Base-by-base conservation (phyloP, 2,113 vertebrate genomes). In the Zingel zingel region DNA sequence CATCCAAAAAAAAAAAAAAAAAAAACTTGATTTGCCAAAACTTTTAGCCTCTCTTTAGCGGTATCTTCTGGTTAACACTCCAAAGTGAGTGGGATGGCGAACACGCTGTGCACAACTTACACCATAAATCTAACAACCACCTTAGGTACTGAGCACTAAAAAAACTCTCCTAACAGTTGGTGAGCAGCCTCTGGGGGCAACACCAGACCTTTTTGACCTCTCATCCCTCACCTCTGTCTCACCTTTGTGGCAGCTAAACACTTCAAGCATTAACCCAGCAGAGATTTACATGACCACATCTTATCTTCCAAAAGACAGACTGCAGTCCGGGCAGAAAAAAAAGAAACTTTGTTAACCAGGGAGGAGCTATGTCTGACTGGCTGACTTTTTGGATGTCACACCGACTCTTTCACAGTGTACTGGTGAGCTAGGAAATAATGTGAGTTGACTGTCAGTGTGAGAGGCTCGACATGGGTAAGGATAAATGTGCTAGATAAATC, bases 261-360 rank as follows among this genome's bases (percentile, higher is more conserved):
- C 33, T n/a, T 8, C 50, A 19, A 12, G 54, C 71, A 63, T 70
- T 47, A 79, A 76, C 79, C 72, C 51, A 53, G 3, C 72, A 43
- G 64, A 70, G 30, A 47, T 71, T 48, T 69, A 79, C 63, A 79
- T 53, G 82, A 86, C 89, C 63, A 59, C 36, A 18, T 74, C 66
- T 70, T 78, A 84, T 90, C 80, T 87, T 74, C 45, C 70, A 72
- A 84, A 86, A 76, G 51, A 74, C 70, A 79, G 77, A 74, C 85
- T 86, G 67, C 56, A 82, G 43, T 27, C 67, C 48, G 51, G 61
- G 10, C n/a, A 6, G 11, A 53, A 65, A 53, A 47, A 77, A 27
- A 64, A 8, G 27, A 64, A 56, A 19, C 45, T 69, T 67, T 61
- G 4, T 25, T 48, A 10, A 30, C 36, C 9, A 12, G 1, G 2